Evolutionary conservation across 1,140 invertebrate species (phyloP).

Genomic region (Danaus melanippus): DNA sequence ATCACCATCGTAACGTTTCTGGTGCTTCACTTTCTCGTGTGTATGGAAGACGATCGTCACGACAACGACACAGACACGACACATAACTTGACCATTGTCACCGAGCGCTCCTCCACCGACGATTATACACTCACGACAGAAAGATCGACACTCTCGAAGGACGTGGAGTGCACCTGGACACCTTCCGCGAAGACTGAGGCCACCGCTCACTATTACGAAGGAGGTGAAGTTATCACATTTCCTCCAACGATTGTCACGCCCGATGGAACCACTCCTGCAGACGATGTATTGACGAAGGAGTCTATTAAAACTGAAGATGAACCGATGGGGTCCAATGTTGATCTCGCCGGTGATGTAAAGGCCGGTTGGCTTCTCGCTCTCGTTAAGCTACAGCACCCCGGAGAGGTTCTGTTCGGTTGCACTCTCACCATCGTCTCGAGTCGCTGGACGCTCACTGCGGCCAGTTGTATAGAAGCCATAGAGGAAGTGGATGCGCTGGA

Average conservation of each 20-base stretch:
- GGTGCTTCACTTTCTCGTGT: slow-evolving; percentile 43
- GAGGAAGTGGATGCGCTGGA: slow-evolving; percentile 48
- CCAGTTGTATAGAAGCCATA: slow-evolving; percentile 52
- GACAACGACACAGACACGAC: too few relatives aligned
- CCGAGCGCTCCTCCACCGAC: too few relatives aligned
- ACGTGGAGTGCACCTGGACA: slow-evolving; percentile 42
- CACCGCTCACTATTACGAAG: slow-evolving; percentile 30
- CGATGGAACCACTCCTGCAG: not conserved
- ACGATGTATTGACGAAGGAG: not conserved
- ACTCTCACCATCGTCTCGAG: slow-evolving; percentile 38
- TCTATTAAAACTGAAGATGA: not conserved
- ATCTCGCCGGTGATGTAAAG: slow-evolving; percentile 8
- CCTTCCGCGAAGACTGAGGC: slow-evolving; percentile 37
- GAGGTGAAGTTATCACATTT: not conserved
- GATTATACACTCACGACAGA: too few relatives aligned
- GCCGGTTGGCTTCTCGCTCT: slow-evolving; percentile 34
- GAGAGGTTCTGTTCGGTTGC: slow-evolving; percentile 41
- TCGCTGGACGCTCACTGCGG: slow-evolving; percentile 50
- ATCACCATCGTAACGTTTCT: slow-evolving; percentile 43
- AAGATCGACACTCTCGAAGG: slow-evolving; percentile 3
- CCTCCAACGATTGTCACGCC: not conserved
- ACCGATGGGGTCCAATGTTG: slow-evolving; percentile 6
- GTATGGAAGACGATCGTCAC: slow-evolving; percentile 13
- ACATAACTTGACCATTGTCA: too few relatives aligned
- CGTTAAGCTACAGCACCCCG: slow-evolving; percentile 37